Conservation (phyloP, 2,797 vertebrate species). For the Diceros bicornis region DNA sequence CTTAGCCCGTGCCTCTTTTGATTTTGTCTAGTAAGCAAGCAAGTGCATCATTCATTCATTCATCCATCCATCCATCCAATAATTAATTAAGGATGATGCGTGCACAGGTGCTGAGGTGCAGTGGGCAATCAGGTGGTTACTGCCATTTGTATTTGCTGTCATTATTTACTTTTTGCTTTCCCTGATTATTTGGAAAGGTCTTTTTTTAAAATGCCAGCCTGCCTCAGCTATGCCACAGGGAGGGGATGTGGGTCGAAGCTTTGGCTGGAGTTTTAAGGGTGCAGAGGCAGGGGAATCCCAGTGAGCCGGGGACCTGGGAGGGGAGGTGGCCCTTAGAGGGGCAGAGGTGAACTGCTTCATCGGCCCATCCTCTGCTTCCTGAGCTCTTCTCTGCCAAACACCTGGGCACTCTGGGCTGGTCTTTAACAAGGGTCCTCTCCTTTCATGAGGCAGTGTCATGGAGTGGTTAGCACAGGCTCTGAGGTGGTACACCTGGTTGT, state of each 20-base stretch:
- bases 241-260: not conserved
- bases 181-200: constrained; percentile 65
- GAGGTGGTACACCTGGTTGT: not conserved
- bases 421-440: not conserved
- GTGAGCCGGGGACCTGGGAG: not conserved
- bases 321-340: not conserved
- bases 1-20: not conserved
- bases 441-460: fast-evolving
- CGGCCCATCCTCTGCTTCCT: not conserved
- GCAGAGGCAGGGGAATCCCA: not conserved
- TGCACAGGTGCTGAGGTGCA: not conserved
- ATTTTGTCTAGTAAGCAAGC: not conserved
- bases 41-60: not conserved
- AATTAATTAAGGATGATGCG: not conserved
- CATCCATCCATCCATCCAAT: not conserved
- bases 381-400: not conserved
- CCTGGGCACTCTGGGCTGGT: not conserved
- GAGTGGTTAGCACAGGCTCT: not conserved
- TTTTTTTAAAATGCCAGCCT: constrained; percentile 66
- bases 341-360: fast-evolving
- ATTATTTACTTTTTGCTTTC: constrained; percentile 73
- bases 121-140: constrained; percentile 30
- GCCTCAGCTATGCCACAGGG: not conserved
- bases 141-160: constrained; percentile 73
- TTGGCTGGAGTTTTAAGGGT: not conserved